These are phyloP conservation scores for Trichacis sp. DNA, from an alignment of 2,888 invertebrate genomes.

Conservation along the genomic window DNA sequence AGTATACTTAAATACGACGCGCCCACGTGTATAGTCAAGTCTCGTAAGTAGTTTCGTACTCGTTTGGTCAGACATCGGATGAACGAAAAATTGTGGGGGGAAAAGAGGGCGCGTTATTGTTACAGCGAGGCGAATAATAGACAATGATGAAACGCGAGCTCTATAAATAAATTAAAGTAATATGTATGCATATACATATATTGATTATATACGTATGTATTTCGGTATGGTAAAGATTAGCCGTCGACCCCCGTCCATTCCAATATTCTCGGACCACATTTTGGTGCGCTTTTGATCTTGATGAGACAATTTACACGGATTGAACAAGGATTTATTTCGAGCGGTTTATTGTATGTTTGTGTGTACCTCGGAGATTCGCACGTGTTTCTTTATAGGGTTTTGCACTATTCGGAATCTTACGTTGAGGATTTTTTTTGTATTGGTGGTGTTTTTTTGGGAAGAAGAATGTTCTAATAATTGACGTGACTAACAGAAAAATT, in stretches of 20 bases:
- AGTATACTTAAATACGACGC: too few relatives aligned
- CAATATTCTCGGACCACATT: conserved; percentile 31
- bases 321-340: conserved; percentile 7
- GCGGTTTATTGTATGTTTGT: conserved; percentile 8
- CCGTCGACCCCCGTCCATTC: conserved; percentile 57
- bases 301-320: conserved; percentile 6
- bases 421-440: background rate
- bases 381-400: background rate
- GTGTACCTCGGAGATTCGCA: conserved; percentile 2
- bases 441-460: background rate
- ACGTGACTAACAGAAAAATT: too few relatives aligned
- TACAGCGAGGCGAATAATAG: conserved; percentile 33
- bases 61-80: conserved; percentile 41
- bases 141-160: conserved; percentile 20
- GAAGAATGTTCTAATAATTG: too few relatives aligned
- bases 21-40: conserved; percentile 51
- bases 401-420: conserved; percentile 2
- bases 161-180: conserved; percentile 60
- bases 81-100: conserved; percentile 7
- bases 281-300: conserved; percentile 13
- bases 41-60: conserved; percentile 61
- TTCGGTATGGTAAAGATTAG: conserved; percentile 53
- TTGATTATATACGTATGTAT: conserved; percentile 59
- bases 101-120: conserved; percentile 35
- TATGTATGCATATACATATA: conserved; percentile 62